Evolutionary conservation across 2,888 invertebrate genomes (phyloP), one percentile per base, ranked within the genome.

Genomic region (Hirtodrosophila duncani): DNA sequence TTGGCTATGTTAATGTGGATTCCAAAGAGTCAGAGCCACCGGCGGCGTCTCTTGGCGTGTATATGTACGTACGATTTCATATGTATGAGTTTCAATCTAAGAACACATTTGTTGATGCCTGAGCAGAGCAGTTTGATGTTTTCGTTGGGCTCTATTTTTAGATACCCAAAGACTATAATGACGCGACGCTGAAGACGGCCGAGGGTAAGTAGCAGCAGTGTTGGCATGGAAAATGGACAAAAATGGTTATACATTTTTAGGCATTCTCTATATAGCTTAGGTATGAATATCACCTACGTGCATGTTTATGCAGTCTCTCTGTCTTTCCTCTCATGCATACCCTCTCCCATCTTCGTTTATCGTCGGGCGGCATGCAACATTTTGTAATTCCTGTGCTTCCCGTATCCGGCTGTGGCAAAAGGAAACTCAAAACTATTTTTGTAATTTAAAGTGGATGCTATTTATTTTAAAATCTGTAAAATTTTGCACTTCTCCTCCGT

Each of bases 371-470:
- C 45, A 60, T 63, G 63, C 41, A 39, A 67, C 63, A 63, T 69
- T 51, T 33, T 38, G 33, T 72, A 50, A 69, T 74, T 74, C 74
- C 71, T 78, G 70, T 30, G 30, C 41, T 33, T 20, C 9, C 21
- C 44, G 42, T 45, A 30, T n/a, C n/a, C 23, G 38, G n/a, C 10
- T n/a, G 17, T n/a, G n/a, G n/a, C 48, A 26, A 55, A 33, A 56
- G n/a, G n/a, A n/a, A n/a, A n/a, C n/a, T n/a, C n/a, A 45, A 55
- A 56, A 55, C n/a, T 7, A 7, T n/a, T 18, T 7, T n/a, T 64
- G 44, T 51, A 51, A 58, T 66, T 71, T 63, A 68, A 77, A 67
- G 59, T 46, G 81, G 72, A 68, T 72, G 56, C 78, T 74, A 72
- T 60, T 71, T 67, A 67, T 71, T 58, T 70, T 57, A 27, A 42